phyloP scores from a whole-genome alignment of 2,113 vertebrate species.

The Heteronetta atricapilla region DNA sequence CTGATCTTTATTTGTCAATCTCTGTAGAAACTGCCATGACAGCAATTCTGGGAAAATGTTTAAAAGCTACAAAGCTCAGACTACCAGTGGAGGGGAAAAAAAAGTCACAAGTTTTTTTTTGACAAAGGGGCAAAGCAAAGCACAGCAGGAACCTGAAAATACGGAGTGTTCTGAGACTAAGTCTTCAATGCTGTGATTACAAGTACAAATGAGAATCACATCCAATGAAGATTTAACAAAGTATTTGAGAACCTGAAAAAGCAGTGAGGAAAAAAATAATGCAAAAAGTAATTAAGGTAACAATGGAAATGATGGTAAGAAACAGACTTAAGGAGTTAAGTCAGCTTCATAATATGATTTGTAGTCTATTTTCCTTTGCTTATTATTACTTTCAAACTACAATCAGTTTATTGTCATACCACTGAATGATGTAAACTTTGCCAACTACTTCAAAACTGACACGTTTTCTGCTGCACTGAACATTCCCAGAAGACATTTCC shows the following conservation, averaged over 20 bases:
- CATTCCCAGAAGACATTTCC: slow-evolving; percentile 61
- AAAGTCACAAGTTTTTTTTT: neutral
- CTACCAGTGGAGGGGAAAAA: neutral
- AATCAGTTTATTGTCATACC: slow-evolving; percentile 56
- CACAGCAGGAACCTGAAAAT: neutral
- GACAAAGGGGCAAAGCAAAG: neutral
- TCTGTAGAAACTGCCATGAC: neutral
- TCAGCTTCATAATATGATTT: slow-evolving; percentile 33
- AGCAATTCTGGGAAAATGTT: neutral
- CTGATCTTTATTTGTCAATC: neutral
- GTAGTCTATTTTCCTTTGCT: slow-evolving; percentile 53
- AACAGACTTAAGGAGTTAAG: slow-evolving; percentile 17
- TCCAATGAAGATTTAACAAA: neutral
- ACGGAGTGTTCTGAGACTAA: neutral
- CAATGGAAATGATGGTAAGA: neutral
- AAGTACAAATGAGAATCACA: neutral
- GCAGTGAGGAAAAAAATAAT: neutral
- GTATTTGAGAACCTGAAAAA: neutral
- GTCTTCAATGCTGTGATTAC: neutral
- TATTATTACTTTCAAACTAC: slow-evolving; percentile 63
- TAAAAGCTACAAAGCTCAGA: neutral
- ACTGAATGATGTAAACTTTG: slow-evolving; percentile 65
- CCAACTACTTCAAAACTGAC: slow-evolving; percentile 69
- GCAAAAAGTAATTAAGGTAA: neutral
- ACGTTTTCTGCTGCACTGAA: slow-evolving; percentile 58